Conservation (phyloP, 2,797 vertebrate species). For the Pagetopsis macropterus region DNA sequence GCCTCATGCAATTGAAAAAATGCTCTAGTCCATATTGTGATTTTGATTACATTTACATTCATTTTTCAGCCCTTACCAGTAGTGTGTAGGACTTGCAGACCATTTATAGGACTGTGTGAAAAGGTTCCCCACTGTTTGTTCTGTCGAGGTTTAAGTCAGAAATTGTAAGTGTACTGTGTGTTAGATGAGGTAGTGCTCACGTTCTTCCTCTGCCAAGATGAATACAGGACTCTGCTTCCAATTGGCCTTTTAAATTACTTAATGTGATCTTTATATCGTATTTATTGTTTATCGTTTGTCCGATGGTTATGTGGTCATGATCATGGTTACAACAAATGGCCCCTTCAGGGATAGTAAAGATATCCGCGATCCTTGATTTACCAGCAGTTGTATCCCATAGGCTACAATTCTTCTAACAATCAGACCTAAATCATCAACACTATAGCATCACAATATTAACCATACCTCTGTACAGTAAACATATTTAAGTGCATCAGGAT, state of each 20-base stretch:
- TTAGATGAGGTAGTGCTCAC: background rate
- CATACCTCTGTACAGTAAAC: conserved; percentile 53
- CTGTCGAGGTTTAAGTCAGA: conserved; percentile 9
- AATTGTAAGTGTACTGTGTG: background rate
- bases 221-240: too few relatives aligned
- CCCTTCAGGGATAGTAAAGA: too few relatives aligned
- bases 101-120: conserved; percentile 37
- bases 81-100: conserved; percentile 39
- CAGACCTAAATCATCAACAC: background rate
- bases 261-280: too few relatives aligned
- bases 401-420: background rate
- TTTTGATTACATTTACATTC: too few relatives aligned
- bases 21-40: too few relatives aligned
- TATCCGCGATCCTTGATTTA: background rate
- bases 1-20: too few relatives aligned
- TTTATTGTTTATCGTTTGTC: too few relatives aligned
- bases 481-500: conserved; percentile 53
- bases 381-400: background rate
- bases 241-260: too few relatives aligned
- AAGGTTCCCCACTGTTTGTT: conserved; percentile 18
- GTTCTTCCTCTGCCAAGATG: background rate
- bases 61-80: background rate
- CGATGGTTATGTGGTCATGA: too few relatives aligned
- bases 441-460: conserved; percentile 19
- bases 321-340: too few relatives aligned